phyloP scores from a whole-genome alignment of 2,888 invertebrate species.

The Drosophila niveifrons region DNA sequence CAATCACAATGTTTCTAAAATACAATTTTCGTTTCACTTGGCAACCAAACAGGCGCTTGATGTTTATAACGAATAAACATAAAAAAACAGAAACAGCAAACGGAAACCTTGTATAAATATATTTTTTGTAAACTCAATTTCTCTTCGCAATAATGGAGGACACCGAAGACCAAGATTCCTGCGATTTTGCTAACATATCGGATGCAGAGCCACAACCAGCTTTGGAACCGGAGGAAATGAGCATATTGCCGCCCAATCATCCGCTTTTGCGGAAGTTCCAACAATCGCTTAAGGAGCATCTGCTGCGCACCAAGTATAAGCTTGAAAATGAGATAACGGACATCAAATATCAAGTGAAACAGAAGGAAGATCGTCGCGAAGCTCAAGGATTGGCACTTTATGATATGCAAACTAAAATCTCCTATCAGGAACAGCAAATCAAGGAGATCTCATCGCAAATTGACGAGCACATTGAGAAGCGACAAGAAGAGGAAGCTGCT shows the following conservation, averaged over 20 bases:
- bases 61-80: slow-evolving; percentile 18
- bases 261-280: slow-evolving; percentile 91
- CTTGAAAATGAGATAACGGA: slow-evolving; percentile 89
- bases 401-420: slow-evolving; percentile 86
- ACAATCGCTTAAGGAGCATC: slow-evolving; percentile 88
- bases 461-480: slow-evolving; percentile 80
- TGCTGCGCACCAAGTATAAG: slow-evolving; percentile 88
- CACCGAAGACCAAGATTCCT: slow-evolving; percentile 37
- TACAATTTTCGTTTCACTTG: slow-evolving; percentile 11
- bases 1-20: not conserved
- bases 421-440: slow-evolving; percentile 85
- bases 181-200: slow-evolving; percentile 49
- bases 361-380: slow-evolving; percentile 82
- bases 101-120: slow-evolving; percentile 6
- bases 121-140: not conserved
- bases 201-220: slow-evolving; percentile 26
- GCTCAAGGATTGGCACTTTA: slow-evolving; percentile 86
- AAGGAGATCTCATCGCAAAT: slow-evolving; percentile 86
- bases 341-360: slow-evolving; percentile 86
- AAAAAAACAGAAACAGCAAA: not conserved
- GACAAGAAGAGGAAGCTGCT: slow-evolving; percentile 83
- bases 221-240: slow-evolving; percentile 57
- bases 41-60: slow-evolving; percentile 23
- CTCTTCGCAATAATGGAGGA: slow-evolving; percentile 39
- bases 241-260: slow-evolving; percentile 88